phyloP scores from a whole-genome alignment of 2,113 vertebrate genomes.

The Pelobates fuscus region DNA sequence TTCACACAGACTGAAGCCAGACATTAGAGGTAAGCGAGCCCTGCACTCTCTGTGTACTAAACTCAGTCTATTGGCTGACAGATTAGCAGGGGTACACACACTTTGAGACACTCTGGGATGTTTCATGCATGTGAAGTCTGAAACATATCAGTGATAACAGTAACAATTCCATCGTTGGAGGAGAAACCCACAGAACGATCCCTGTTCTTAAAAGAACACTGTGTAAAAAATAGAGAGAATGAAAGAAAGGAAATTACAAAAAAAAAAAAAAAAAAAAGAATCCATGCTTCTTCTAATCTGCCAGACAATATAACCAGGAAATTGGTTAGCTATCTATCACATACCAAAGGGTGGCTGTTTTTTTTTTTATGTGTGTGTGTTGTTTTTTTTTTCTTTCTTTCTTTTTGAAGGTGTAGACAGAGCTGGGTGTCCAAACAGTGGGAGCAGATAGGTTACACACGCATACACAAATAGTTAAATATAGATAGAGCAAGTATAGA shows the following conservation, averaged over 20 bases:
- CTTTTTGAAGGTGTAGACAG: conserved; percentile 7
- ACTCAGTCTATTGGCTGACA: too few relatives aligned
- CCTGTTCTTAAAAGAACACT: too few relatives aligned
- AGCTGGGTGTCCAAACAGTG: not conserved
- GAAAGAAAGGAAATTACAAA: too few relatives aligned
- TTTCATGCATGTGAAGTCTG: not conserved
- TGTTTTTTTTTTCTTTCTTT: not conserved
- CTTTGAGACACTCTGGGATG: not conserved
- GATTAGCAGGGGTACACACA: not conserved
- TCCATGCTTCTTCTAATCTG: not conserved
- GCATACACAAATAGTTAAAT: conserved; percentile 16
- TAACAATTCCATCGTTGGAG: too few relatives aligned
- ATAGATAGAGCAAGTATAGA: conserved; percentile 4
- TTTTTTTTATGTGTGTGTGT: too few relatives aligned
- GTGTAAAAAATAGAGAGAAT: too few relatives aligned
- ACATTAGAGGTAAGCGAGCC: too few relatives aligned
- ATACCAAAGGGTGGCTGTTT: not conserved
- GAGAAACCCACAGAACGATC: too few relatives aligned
- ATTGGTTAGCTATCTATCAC: not conserved
- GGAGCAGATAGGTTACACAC: not conserved
- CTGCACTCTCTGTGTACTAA: too few relatives aligned
- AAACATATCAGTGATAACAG: too few relatives aligned
- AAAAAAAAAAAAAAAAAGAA: not conserved
- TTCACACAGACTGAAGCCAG: too few relatives aligned
- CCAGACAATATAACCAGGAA: not conserved